phyloP scores from a whole-genome alignment of 2,888 invertebrate genomes.

The Ellobium chinense region DNA sequence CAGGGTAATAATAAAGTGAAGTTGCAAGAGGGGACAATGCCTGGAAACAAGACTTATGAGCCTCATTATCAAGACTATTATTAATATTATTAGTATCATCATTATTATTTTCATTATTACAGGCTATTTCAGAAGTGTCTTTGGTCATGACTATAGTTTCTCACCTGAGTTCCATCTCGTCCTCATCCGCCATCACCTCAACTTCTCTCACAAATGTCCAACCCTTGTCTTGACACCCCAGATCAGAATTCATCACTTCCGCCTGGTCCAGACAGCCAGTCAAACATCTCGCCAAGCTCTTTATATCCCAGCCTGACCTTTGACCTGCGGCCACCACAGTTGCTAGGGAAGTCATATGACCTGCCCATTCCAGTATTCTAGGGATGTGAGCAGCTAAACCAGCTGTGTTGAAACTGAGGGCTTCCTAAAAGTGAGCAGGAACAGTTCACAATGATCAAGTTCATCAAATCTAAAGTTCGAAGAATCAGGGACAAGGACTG shows the following conservation, averaged over 20 bases:
- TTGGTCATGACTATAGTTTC: background rate
- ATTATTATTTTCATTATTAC: too few species aligned
- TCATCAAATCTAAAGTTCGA: too few species aligned
- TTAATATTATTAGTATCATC: too few species aligned
- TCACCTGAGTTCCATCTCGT: constrained; percentile 52
- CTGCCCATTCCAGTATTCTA: constrained; percentile 44
- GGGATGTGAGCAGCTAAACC: constrained; percentile 40
- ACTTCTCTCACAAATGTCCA: constrained; percentile 16
- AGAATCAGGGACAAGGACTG: too few species aligned
- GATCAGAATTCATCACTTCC: background rate
- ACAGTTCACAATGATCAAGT: too few species aligned
- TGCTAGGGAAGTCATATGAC: constrained; percentile 48
- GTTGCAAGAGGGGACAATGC: too few species aligned
- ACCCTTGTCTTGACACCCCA: background rate
- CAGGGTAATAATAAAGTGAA: too few species aligned
- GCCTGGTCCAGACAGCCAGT: too few species aligned
- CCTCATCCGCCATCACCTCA: constrained; percentile 22
- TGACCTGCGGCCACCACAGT: background rate
- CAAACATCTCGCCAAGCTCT: background rate
- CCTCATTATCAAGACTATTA: too few species aligned
- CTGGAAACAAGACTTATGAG: too few species aligned
- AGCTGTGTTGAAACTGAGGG: constrained; percentile 50
- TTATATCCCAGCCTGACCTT: constrained; percentile 26
- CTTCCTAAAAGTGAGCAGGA: constrained; percentile 79
- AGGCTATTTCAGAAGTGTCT: too few species aligned